These are phyloP conservation scores for Mimas tiliae DNA, from an alignment of 2,888 invertebrate genomes.

Conservation along the genomic window DNA sequence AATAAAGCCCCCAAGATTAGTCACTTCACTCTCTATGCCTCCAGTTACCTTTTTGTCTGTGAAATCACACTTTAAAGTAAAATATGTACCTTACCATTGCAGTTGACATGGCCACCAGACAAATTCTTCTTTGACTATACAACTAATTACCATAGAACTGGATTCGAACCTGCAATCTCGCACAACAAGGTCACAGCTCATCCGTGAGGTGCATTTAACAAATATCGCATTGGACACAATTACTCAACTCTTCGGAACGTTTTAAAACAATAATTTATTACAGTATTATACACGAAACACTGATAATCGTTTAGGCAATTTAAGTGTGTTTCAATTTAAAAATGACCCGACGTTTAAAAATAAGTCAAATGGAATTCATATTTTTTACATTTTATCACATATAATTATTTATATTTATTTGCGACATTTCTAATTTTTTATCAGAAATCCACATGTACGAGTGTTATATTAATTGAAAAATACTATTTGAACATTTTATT, in stretches of 20 bases:
- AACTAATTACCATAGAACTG: not conserved
- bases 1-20: too few relatives aligned
- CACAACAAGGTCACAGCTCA: not conserved
- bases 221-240: not conserved
- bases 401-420: too few relatives aligned
- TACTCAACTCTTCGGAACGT: constrained; percentile 6
- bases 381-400: too few relatives aligned
- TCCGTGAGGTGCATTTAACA: not conserved
- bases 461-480: too few relatives aligned
- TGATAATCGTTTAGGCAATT: not conserved
- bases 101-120: too few relatives aligned
- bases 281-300: constrained; percentile 7
- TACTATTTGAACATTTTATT: too few relatives aligned
- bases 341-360: not conserved
- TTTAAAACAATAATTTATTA: not conserved
- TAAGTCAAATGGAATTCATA: not conserved
- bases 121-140: not conserved
- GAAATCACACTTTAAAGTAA: too few relatives aligned
- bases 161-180: constrained; percentile 7
- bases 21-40: too few relatives aligned
- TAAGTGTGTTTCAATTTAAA: not conserved
- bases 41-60: too few relatives aligned
- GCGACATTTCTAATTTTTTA: too few relatives aligned
- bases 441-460: too few relatives aligned
- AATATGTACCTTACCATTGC: too few relatives aligned